Evolutionary conservation across 2,113 vertebrate species (phyloP), one percentile per base, ranked within the genome.

Genomic region (Cryptomyrus ogoouensis): DNA sequence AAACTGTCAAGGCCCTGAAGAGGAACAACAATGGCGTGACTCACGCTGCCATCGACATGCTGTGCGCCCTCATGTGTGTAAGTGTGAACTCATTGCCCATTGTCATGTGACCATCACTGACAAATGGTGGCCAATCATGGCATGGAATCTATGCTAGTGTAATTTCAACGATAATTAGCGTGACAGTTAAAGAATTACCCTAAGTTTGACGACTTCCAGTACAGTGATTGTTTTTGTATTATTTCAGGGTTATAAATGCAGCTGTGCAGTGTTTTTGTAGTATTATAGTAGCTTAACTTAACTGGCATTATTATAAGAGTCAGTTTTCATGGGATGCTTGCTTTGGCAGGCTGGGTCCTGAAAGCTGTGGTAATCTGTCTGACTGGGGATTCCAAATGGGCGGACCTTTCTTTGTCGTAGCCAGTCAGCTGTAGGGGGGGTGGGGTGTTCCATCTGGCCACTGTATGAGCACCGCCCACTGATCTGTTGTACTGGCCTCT

Each of bases 51-150:
- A 96, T 99, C 74, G 98, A 99, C 93, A 99, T 99, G 98, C 97
- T 99, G 12, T 99, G 98, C 94, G 98, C 98, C 49, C 98, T 99
- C 27, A 99, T 99, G 98, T 99, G 98, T 99, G 98, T 99, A 96
- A 98, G 98, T 99, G 91, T 35, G 42, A 3, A 17, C 70, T 39
- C 27, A 7, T 21, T 58, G 1, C 27, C 66, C 39, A 47, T 15
- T 80, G 39, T 80, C 74, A 46, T 17, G 31, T 77, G 70, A 77
- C 70, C 70, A 31, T 39, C n/a, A 13, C 53, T 21, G 53, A 56
- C 5, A 56, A 56, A 39, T 17, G 31, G 31, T 77, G 70, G 10
- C 70, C 70, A 66, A n/a, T 42, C 80, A 83, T 83, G 42, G 80
- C 39, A 19, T 85, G 83, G 42, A 5, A 85, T 85, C 9, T n/a